These are phyloP conservation scores for Lysiphlebus fabarum DNA, from an alignment of 1,140 invertebrate genomes.

Conservation along the genomic window DNA sequence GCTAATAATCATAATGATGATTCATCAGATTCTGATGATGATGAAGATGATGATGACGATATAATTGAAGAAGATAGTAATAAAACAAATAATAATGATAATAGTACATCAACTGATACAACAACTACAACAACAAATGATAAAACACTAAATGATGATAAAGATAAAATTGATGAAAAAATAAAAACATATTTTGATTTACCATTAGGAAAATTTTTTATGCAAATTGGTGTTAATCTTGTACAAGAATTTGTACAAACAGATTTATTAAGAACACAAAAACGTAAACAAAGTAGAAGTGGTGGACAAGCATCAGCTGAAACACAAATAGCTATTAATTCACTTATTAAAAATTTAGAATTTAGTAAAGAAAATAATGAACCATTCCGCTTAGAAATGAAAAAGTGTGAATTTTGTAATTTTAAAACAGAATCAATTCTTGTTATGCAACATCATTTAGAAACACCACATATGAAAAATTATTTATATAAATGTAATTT, in stretches of 20 bases:
- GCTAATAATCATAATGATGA: conserved; percentile 47
- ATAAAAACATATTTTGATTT: conserved; percentile 73
- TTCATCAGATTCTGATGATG: conserved; percentile 39
- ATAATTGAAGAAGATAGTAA: neutral
- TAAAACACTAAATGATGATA: neutral
- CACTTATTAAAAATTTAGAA: conserved; percentile 77
- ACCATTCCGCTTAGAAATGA: conserved; percentile 73
- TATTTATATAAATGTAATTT: conserved; percentile 85
- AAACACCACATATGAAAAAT: conserved; percentile 88
- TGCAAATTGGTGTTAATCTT: conserved; percentile 85
- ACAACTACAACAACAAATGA: neutral
- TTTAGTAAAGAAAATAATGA: conserved; percentile 87
- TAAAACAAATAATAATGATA: conserved; percentile 28
- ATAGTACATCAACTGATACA: conserved; percentile 8
- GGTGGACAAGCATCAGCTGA: conserved; percentile 60
- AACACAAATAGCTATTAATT: conserved; percentile 75
- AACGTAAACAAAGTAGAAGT: conserved; percentile 68
- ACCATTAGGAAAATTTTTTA: conserved; percentile 87
- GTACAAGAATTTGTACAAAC: conserved; percentile 91
- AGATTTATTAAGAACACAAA: conserved; percentile 84
- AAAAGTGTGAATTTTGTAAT: conserved; percentile 86
- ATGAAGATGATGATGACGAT: conserved; percentile 47
- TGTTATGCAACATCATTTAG: conserved; percentile 85
- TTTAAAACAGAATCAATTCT: conserved; percentile 89
- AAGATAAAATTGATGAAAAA: conserved; percentile 44